A percentile compares a stretch with the other conserved stretches of the same genome.
Conservation (phyloP, 2,888 invertebrate species). For the Oscheius sp. region DNA sequence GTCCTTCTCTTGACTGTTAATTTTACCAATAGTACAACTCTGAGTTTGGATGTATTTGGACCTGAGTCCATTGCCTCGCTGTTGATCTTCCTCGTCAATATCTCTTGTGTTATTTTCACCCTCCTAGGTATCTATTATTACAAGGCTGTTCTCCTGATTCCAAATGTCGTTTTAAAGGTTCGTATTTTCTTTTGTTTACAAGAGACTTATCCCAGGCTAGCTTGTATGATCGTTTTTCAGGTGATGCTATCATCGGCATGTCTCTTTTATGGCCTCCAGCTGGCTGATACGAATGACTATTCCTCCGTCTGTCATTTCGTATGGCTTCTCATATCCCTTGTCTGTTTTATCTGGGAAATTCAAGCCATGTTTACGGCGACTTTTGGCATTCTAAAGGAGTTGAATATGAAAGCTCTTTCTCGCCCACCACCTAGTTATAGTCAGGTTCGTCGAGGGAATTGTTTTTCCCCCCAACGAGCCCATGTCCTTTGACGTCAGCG, state of each 20-base stretch:
- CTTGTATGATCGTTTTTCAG: no score
- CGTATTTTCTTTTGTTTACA: neutral
- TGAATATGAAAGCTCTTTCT: slow-evolving; percentile 41
- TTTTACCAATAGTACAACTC: slow-evolving; percentile 46
- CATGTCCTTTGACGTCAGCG: slow-evolving; percentile 12
- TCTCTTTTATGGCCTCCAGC: slow-evolving; percentile 50
- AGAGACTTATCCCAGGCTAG: no score
- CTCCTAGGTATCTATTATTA: slow-evolving; percentile 47
- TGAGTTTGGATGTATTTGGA: slow-evolving; percentile 46
- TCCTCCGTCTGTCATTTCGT: slow-evolving; percentile 35
- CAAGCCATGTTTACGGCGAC: slow-evolving; percentile 51
- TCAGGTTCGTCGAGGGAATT: slow-evolving; percentile 30
- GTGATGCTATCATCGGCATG: slow-evolving; percentile 49
- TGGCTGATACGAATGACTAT: slow-evolving; percentile 43
- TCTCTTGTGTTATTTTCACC: slow-evolving; percentile 40
- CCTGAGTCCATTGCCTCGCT: slow-evolving; percentile 45
- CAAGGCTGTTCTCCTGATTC: slow-evolving; percentile 43
- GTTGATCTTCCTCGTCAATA: slow-evolving; percentile 42
- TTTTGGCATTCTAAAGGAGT: slow-evolving; percentile 48
- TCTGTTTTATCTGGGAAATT: slow-evolving; percentile 47
- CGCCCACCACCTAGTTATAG: slow-evolving; percentile 49
- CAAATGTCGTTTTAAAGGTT: slow-evolving; percentile 47
- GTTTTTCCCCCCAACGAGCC: neutral
- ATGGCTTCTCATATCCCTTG: slow-evolving; percentile 45
- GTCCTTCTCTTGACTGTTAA: slow-evolving; percentile 45